Base-by-base conservation (phyloP, 2,888 invertebrate genomes). In the Hofmannophila pseudospretella region DNA sequence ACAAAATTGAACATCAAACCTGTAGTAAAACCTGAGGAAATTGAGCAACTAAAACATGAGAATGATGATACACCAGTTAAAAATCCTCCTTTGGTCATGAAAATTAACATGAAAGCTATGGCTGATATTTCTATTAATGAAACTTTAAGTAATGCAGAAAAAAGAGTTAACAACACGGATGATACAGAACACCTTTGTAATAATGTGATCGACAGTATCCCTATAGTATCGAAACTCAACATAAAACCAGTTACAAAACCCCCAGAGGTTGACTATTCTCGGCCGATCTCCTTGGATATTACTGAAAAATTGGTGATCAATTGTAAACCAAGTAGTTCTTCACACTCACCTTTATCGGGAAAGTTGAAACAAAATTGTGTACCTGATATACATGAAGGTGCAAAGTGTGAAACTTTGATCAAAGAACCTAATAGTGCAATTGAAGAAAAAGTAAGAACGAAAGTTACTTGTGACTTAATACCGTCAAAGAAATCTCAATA, bases 1-100 rank as follows among this genome's bases (percentile, higher is more conserved):
- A 79, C 82, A 38, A 87, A 84, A 60, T 49, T 86, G 36, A 81
- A 82, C 49, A 89, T 88, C 35, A 88, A 88, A 61, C 88, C 88
- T 31, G 67, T 88, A 34, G 44, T 86, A 7, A 87, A 85, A 60
- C 88, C 85, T 29, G 79, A 77, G 28, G 77, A 78, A 39, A 34
- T 41, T 34, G 68, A 67, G 20, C 36, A 38, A 36, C 38, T 50
- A 27, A 61, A 54, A 47, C 64, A 69, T 41, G 67, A 73, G 8
- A 43, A 34, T 49, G 67, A 58, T 30, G 80, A 76, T 26, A 64
- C 58, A 36, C 32, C 49, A 29, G 33, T 47, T 5, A 84, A 80
- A 56, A 72, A 85, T 57, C 84, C 82, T 36, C 82, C 84, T 28
- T 59, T 85, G 40, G 52, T 85, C 12, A 81, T 85, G 82, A 85